Base-by-base conservation (phyloP, 2,888 invertebrate species). In the Sphaerophoria taeniata region DNA sequence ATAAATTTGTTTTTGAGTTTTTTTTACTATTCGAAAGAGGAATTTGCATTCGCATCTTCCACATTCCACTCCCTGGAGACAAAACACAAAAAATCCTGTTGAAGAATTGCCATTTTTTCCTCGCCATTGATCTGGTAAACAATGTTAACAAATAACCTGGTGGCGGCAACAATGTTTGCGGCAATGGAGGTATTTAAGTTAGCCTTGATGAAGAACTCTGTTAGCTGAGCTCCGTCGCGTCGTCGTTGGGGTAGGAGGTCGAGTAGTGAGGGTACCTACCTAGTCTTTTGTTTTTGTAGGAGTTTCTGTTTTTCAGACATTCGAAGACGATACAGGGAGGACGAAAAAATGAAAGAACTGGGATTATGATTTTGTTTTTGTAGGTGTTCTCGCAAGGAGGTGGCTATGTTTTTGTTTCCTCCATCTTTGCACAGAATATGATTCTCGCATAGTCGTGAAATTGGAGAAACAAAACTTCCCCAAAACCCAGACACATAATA, bases 1-100 rank as follows among this genome's bases (percentile, higher is more conserved):
- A 85, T 85, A 85, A 80, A 85, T 81, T 85, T 85, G 58, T 76
- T 81, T 85, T 81, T 70, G 60, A 80, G 72, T n/a, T n/a, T n/a
- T n/a, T 73, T 77, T 81, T 77, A 81, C 76, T 73, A 76, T 77
- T 73, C 70, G 70, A 77, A 81, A 47, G 67, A 72, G 51, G 12
- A 70, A 80, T 85, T 85, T 85, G 75, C 80, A 85, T 85, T 76
- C 75, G 61, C 72, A 76, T 56, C 16, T 9, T 3, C 14, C 33
- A 1, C n/a, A n/a, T n/a, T n/a, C 2, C 45, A 31, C 31, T 16
- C 61, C n/a, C 33, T 11, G 2, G 49, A 47, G 16, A n/a, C 49
- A 16, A 49, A 65, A 49, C 16, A 49, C 69, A 43, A 55, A 53
- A 70, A 33, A 34, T n/a, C n/a, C n/a, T n/a, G 9, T 6, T 12